Evolutionary conservation across 2,888 invertebrate species (phyloP), one percentile per base, ranked within the genome.

Genomic region (Julus scanicus): DNA sequence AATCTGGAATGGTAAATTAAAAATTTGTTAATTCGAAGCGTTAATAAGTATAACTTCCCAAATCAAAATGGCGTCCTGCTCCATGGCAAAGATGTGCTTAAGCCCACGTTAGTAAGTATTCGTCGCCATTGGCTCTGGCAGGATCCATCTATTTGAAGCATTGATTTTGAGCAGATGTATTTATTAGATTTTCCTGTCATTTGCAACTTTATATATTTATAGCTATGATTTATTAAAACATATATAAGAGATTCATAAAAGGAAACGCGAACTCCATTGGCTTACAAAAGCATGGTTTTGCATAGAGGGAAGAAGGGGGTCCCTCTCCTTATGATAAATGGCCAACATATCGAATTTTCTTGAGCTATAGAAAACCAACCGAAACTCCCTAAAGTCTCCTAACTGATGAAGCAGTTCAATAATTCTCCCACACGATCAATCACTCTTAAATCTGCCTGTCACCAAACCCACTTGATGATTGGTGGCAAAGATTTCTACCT

Each of bases 361-460:
- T 40, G 37, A 83, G 83, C 40, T 37, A 83, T 39, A 39, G 40
- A 83, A 83, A 83, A 87, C 40, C 53, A 44, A 20, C 20, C 48
- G 48, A 20, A 86, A 44, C 20, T 40, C 44, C 20, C 86, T 86
- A 44, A 44, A 44, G 40, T 20, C 48, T 39, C 39, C 20, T 20
- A 44, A 86, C 40, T 20, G 53, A 20, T 37, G 87, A 87, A 37
- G 53, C 63, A 63, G 87, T 87, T 87, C 87, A 87, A 87, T 87
- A 87, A 87, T 87, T 87, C 87, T 87, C 57, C 48, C 49, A 29
- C 57, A 87, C 57, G 20, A 87, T 87, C 87, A 87, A 87, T 87
- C 87, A 87, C 87, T 63, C 87, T 87, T 87, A 87, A 87, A 87
- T 87, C 87, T 87, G 29, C 57, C 87, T 87, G 87, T 87, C 87